These are phyloP conservation scores for Eudyptes chrysolophus DNA, from an alignment of 2,113 vertebrate species.

Conservation along the genomic window DNA sequence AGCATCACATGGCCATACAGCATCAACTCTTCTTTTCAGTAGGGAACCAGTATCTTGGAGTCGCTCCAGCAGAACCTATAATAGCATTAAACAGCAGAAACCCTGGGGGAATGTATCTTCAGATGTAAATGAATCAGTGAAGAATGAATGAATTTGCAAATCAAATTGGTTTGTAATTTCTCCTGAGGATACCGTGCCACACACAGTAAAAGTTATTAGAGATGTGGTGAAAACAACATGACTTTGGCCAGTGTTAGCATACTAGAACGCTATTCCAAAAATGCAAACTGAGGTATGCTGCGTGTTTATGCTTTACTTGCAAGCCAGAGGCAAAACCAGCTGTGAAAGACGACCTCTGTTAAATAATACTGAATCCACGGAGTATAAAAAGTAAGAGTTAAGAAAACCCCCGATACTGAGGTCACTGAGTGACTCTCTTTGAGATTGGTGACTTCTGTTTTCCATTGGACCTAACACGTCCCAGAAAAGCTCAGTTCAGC, in stretches of 20 bases:
- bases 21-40: background rate
- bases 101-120: background rate
- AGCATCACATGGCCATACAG: background rate
- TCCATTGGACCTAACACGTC: background rate
- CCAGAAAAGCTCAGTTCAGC: background rate
- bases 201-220: background rate
- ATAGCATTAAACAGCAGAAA: background rate
- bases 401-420: background rate
- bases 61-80: background rate
- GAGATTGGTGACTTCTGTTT: background rate
- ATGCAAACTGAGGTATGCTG: background rate
- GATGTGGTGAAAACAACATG: background rate
- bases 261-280: background rate
- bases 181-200: background rate
- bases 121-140: background rate
- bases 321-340: background rate
- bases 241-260: background rate
- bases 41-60: background rate
- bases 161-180: background rate
- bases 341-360: background rate
- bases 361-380: background rate
- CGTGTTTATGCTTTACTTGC: background rate
- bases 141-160: constrained; percentile 12
- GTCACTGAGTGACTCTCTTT: background rate
- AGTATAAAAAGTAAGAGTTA: background rate